Evolutionary conservation across 2,113 vertebrate species (phyloP), one percentile per base, ranked within the genome.

Genomic region (Rousettus leschenaultii): DNA sequence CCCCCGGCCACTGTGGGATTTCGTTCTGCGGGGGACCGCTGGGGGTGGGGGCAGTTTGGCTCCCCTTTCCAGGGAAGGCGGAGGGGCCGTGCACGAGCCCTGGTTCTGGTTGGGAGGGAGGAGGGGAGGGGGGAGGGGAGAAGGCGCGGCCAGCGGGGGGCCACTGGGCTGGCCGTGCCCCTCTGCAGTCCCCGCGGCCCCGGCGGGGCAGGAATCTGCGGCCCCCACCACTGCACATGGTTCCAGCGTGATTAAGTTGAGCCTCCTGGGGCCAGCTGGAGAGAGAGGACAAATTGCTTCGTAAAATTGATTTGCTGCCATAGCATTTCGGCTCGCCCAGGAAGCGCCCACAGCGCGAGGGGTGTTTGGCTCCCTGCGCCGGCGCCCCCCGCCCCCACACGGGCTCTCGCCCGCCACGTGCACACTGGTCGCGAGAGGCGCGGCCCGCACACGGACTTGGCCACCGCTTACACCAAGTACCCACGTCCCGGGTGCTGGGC

Each of bases 241-340:
- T 33, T 95, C 92, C 89, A 38, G 59, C 24, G 86, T 82, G 95
- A 93, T 89, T 89, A 86, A 73, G 95, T 73, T 61, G 35, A 86
- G 83, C 89, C 95, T 79, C 95, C 71, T 14, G 80, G 95, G 91
- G 89, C 89, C 63, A 38, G 91, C 78, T 53, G 79, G 18, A 51
- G 92, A 90, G 73, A 57, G 82, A 71, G 94, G 92, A 89, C 87
- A 70, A 10, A 84, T 21, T 87, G 84, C 93, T 95, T 70, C 53
- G 89, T 15, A 24, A 53, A 86, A 83, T 12, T 90, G 95, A 96
- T 80, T 73, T 84, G 87, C 95, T 74, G 89, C 92, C 0, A 6
- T 28, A 57, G 92, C 86, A 7, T 14, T 91, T 74, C 40, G 6
- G 68, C 59, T 77, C 2, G 10, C 57, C 73, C 8, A 1, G 40